A percentile compares a stretch with the other conserved stretches of the same genome.
These are phyloP conservation scores for Bombus haemorrhoidalis DNA, from an alignment of 1,140 invertebrate species.

Conservation along the genomic window DNA sequence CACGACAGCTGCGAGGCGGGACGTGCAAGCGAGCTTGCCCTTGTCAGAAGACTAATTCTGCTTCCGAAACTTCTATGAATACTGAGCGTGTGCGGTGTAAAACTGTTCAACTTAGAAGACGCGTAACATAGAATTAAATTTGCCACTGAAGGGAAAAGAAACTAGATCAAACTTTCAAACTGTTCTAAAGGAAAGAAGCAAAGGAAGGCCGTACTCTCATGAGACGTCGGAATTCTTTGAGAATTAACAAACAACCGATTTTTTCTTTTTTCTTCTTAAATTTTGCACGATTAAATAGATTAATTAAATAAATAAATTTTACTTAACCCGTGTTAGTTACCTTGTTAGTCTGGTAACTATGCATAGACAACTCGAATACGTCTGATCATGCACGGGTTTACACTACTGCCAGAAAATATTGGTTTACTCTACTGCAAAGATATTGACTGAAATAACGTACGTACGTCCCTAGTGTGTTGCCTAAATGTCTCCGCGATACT, in stretches of 20 bases:
- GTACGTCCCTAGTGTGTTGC: neutral
- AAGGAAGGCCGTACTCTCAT: neutral
- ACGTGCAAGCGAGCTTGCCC: slow-evolving; percentile 28
- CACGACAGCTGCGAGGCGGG: slow-evolving; percentile 32
- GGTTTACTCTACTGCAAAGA: neutral
- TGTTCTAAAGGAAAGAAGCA: neutral
- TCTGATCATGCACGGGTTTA: neutral
- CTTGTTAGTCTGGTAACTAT: neutral
- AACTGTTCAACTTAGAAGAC: slow-evolving; percentile 27
- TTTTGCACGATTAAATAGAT: neutral
- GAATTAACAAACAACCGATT: neutral
- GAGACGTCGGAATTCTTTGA: neutral
- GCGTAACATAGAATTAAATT: slow-evolving; percentile 43
- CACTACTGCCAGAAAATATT: neutral
- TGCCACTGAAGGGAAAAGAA: neutral
- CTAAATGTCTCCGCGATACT: neutral
- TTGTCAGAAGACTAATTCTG: slow-evolving; percentile 45
- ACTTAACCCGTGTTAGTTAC: neutral
- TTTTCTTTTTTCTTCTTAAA: neutral
- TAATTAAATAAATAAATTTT: neutral
- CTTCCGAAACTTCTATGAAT: slow-evolving; percentile 38
- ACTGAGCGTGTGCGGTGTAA: neutral
- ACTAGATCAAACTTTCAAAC: neutral
- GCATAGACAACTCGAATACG: neutral
- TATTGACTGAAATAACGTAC: neutral